Evolutionary conservation across 2,888 invertebrate genomes (phyloP), one percentile per base, ranked within the genome.

Genomic region (Lithophane leautieri): DNA sequence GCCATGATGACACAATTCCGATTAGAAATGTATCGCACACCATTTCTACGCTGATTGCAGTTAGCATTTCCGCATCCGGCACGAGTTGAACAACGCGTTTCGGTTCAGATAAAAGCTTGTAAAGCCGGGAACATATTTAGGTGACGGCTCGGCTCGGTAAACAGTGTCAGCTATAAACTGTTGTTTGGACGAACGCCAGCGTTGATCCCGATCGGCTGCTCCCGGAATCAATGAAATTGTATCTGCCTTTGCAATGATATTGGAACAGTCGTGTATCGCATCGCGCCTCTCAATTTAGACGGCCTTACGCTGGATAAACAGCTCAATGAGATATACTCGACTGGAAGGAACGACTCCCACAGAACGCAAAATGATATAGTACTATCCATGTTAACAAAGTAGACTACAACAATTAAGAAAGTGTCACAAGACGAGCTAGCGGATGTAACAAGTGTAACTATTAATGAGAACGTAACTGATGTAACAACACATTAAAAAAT

Each of bases 161-260:
- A 93, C 93, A 92, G 90, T 89, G 91, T 86, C 88, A 89, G 91
- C 92, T 89, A 92, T 94, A 92, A 92, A 92, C 91, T 89, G 86
- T 83, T 91, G 90, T 92, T 95, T 95, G 94, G 95, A 94, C 89
- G 87, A 82, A 84, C 88, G 95, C 95, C 94, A 95, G 90, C 80
- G 78, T 82, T 84, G 82, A 83, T 84, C 87, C 88, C 86, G 86
- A 87, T 90, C 89, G 82, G 80, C 85, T 81, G 81, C 90, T 89
- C 87, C 89, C 88, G 88, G 86, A 86, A 88, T 85, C 83, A 79
- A 86, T 86, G 82, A 69, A 83, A 89, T 74, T 78, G 76, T 83
- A 81, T 74, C 80, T 85, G 81, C 68, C 69, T 81, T 82, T 75
- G 73, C 81, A 85, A 79, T 85, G 81, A 86, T 81, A 81, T 88